Base-by-base conservation (phyloP, 53 echinoderm and acorn worm species). In the Patiria pectinifera region DNA sequence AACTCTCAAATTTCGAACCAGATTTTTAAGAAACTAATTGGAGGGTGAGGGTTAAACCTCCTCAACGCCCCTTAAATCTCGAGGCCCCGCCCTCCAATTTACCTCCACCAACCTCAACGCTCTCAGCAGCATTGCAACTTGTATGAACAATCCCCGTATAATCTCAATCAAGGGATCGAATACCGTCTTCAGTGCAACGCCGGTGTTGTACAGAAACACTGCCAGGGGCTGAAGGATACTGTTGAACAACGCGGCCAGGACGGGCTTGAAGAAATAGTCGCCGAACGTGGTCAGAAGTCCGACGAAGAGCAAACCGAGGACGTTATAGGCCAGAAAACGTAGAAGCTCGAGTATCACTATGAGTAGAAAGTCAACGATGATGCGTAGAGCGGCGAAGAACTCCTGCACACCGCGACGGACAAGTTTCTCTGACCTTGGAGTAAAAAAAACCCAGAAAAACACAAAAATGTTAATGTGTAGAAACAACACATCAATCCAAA, bases 101-200 rank as follows among this genome's bases (percentile, higher is more conserved):
- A 97, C 35, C 84, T 97, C 97, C 49, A 97, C 94, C 4, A 97
- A 87, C 26, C 97, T 80, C 9, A 96, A 94, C 24, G 97, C 97
- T 62, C 94, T 81, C 7, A 97, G 46, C 26, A 95, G 88, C 87
- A 96, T 94, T 5, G 91, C 96, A 71, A 96, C 43, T 14, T 80
- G 86, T 44, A 91, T 90, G 15, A 96, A 88, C 63, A 96, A 11
- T 25, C 90, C 91, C 18, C 82, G 76, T 12, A 96, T 22, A 11
- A 94, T 71, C 48, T 97, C 97, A 53, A 92, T 91, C 25, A 96
- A 71, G 3, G 97, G 97, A 13, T 66, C 58, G 8, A 92, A 92
- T 16, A 96, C 76, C 10, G 95, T 95, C 83, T 92, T 86, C 14
- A 77, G 77, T 3, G 92, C 97, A 19, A 93, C 90, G 6, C 93